A percentile compares a stretch with the other conserved stretches of the same genome.
Evolutionary conservation across 2,888 invertebrate species (phyloP).

Genomic region (Dryadula phaetusa): DNA sequence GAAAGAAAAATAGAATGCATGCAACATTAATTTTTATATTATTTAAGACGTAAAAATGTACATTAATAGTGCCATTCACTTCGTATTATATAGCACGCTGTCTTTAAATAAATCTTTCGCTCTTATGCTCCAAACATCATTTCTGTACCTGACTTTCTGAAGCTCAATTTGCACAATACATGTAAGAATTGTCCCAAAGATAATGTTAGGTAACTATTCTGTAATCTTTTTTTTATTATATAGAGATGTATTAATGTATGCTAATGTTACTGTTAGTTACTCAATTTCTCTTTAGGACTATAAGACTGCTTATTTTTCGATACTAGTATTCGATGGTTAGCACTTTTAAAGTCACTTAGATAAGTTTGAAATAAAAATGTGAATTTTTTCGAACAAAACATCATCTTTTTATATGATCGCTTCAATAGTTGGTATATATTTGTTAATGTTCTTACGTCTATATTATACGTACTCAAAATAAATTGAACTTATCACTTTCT

Average conservation of each 20-base stretch:
- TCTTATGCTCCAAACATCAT: slow-evolving; percentile 33
- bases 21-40: slow-evolving; percentile 16
- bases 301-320: slow-evolving; percentile 19
- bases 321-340: background rate
- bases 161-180: slow-evolving; percentile 41
- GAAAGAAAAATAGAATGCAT: slow-evolving; percentile 4
- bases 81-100: slow-evolving; percentile 24
- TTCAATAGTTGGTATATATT: background rate
- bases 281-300: slow-evolving; percentile 11
- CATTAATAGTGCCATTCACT: slow-evolving; percentile 37
- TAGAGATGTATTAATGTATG: background rate
- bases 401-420: background rate
- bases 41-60: slow-evolving; percentile 9
- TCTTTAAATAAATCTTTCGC: background rate
- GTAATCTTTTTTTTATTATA: slow-evolving; percentile 23
- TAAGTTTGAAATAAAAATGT: slow-evolving; percentile 1
- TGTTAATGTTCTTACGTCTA: background rate
- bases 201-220: slow-evolving; percentile 40
- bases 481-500: background rate
- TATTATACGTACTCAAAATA: background rate
- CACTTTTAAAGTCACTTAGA: background rate
- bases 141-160: slow-evolving; percentile 61
- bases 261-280: slow-evolving; percentile 19
- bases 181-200: slow-evolving; percentile 46
- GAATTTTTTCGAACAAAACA: background rate